These are phyloP conservation scores for Schizopygopsis pylzovi DNA, from an alignment of 2,797 vertebrate genomes.

Conservation along the genomic window DNA sequence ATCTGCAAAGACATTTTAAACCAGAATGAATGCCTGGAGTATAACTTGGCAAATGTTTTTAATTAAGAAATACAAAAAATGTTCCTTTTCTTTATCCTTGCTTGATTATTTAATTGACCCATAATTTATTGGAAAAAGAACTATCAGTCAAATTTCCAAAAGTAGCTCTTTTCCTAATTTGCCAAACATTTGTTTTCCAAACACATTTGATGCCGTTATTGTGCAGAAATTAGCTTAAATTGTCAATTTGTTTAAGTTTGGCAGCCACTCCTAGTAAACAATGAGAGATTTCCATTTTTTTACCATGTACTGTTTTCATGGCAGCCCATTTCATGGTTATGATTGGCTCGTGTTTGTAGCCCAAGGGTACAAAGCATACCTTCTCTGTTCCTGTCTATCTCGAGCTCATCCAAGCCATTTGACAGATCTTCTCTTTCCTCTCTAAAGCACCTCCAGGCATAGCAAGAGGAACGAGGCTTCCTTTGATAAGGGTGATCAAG, in stretches of 20 bases:
- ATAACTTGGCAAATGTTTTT: neutral
- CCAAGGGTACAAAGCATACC: conserved; percentile 56
- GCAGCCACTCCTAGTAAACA: conserved; percentile 5
- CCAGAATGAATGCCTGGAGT: neutral
- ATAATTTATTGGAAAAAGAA: neutral
- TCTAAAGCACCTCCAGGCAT: conserved; percentile 72
- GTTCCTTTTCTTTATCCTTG: neutral
- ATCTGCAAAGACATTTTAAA: neutral
- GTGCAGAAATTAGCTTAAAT: neutral
- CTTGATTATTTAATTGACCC: neutral
- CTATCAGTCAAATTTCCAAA: neutral
- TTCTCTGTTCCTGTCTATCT: conserved; percentile 52
- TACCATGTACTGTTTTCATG: conserved; percentile 38
- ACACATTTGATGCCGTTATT: neutral
- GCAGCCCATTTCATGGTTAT: conserved; percentile 42
- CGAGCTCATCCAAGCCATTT: conserved; percentile 59
- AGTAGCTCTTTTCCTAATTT: neutral
- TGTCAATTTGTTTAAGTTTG: conserved; percentile 13
- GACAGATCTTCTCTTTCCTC: conserved; percentile 70
- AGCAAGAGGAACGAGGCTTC: conserved; percentile 70
- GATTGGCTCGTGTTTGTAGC: conserved; percentile 54
- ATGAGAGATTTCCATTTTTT: conserved; percentile 33
- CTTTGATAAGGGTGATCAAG: conserved; percentile 82
- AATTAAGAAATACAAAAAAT: neutral
- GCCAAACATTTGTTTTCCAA: neutral